Percentiles rank a stretch among this genome's conserved stretches.
Conservation (phyloP, 2,888 invertebrate species). For the Drosophila parthenogenetica region DNA sequence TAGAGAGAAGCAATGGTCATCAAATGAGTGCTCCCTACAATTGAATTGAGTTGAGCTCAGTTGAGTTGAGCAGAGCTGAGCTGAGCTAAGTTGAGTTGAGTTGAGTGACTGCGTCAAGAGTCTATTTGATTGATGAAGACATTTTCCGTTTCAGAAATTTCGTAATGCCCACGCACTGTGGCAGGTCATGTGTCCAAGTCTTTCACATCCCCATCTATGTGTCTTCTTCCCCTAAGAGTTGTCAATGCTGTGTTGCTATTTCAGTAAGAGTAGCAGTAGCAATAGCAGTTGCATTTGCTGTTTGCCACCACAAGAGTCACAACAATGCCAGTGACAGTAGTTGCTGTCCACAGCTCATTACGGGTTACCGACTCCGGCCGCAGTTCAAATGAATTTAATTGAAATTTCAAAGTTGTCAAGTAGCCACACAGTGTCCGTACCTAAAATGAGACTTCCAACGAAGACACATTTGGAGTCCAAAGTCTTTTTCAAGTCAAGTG, state of each 20-base stretch:
- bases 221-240: constrained; percentile 22
- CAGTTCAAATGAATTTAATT: constrained; percentile 82
- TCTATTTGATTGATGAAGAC: constrained; percentile 79
- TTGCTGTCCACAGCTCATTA: constrained; percentile 67
- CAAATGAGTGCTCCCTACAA: constrained; percentile 32
- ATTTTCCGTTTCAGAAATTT: constrained; percentile 72
- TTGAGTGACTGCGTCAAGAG: constrained; percentile 62
- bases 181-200: constrained; percentile 22
- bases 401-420: constrained; percentile 82
- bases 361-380: constrained; percentile 58
- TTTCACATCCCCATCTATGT: neutral
- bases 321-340: constrained; percentile 41
- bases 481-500: constrained; percentile 61
- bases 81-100: constrained; percentile 46
- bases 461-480: constrained; percentile 56
- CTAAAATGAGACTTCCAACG: constrained; percentile 55
- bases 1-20: neutral
- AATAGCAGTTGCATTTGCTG: constrained; percentile 3
- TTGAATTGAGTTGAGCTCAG: constrained; percentile 48
- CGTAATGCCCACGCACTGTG: constrained; percentile 48
- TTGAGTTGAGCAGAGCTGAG: constrained; percentile 54
- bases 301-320: constrained; percentile 30
- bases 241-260: constrained; percentile 31
- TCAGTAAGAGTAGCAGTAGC: constrained; percentile 6
- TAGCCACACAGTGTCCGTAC: constrained; percentile 30